These are phyloP conservation scores for Drosophila prostipennis DNA, from an alignment of 2,888 invertebrate species.

Conservation along the genomic window DNA sequence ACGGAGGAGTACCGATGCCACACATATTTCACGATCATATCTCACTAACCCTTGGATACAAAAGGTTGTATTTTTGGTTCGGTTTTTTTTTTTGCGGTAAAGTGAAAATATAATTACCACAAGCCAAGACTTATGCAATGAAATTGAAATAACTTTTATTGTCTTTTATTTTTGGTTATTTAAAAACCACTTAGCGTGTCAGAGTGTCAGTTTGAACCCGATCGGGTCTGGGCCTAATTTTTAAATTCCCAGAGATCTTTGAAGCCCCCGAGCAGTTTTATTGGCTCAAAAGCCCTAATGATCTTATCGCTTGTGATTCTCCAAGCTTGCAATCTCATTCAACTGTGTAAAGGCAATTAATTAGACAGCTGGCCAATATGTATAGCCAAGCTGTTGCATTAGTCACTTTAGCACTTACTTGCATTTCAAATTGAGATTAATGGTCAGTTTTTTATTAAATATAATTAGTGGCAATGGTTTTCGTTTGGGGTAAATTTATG, in stretches of 20 bases:
- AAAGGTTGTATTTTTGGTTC: constrained; percentile 3
- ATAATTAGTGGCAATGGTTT: constrained; percentile 4
- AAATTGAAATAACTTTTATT: constrained; percentile 51
- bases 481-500: background rate
- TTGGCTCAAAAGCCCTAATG: constrained; percentile 4
- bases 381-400: background rate
- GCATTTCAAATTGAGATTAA: constrained; percentile 13
- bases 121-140: constrained; percentile 36
- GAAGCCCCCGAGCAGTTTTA: background rate
- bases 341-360: constrained; percentile 17
- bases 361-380: constrained; percentile 9
- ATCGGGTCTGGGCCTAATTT: constrained; percentile 16
- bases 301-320: constrained; percentile 12
- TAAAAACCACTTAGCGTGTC: constrained; percentile 44
- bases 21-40: constrained; percentile 68
- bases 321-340: constrained; percentile 13
- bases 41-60: constrained; percentile 29
- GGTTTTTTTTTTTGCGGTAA: constrained; percentile 24
- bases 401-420: constrained; percentile 3
- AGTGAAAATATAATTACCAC: constrained; percentile 48
- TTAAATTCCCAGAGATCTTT: background rate
- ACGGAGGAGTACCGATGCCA: constrained; percentile 26
- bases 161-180: constrained; percentile 23
- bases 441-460: constrained; percentile 11
- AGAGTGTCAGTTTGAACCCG: constrained; percentile 21